Evolutionary conservation across 2,888 invertebrate species (phyloP), one percentile per base, ranked within the genome.

Genomic region (Mythimna pallens): DNA sequence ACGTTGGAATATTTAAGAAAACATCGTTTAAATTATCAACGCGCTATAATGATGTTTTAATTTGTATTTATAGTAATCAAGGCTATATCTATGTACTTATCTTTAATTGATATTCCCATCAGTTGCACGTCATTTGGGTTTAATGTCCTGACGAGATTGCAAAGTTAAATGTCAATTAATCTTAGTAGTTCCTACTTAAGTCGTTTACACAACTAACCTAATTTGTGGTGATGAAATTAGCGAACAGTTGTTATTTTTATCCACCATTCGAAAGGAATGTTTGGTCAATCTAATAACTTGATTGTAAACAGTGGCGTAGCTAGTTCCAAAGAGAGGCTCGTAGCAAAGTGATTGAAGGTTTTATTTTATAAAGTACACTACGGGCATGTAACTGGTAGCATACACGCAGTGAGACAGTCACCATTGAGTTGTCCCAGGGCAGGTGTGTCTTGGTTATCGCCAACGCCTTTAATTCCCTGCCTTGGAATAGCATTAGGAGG

Each of bases 1-100:
- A 61, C 63, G 2, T 57, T 8, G 76, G 81, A 73, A 82, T 22
- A 50, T 80, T 80, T 61, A n/a, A 25, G 14, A 22, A 58, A 34
- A 52, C 36, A 30, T 40, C 4, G 6, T 55, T 22, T 52, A 5
- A 20, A 7, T 47, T 9, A 59, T 65, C 63, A 54, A 57, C 8
- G 6, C 20, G 36, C 55, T 54, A 17, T 72, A 68, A 73, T 67
- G 47, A 30, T 65, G 3, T 65, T 83, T 80, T 73, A 63, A 79
- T 83, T 68, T 40, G 52, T 83, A n/a, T 83, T 59, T 65, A 69
- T 59, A 61, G n/a, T 57, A 34, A 62, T 63, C 14, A 64, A 50
- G 4, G 22, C 3, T 14, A 25, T 47, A 54, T 59, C 69, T 69
- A 59, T 67, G 65, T 59, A 64, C 47, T 6, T 47, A 47, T 47